Evolutionary conservation across 2,888 invertebrate species (phyloP).

Genomic region (Fabriciana adippe): DNA sequence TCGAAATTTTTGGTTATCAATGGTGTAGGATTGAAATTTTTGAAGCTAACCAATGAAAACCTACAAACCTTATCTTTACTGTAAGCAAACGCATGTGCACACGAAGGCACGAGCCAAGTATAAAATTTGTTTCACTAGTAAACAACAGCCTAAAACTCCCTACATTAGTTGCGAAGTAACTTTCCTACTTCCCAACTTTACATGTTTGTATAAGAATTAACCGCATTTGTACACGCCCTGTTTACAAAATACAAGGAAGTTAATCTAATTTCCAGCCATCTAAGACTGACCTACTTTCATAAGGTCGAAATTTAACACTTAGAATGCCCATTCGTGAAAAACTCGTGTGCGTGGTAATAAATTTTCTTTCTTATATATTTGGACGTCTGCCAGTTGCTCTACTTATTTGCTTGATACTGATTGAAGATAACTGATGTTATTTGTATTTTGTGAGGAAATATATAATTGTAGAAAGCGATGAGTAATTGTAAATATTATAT

Average conservation of each 20-base stretch:
- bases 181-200: slow-evolving; percentile 8
- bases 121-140: background rate
- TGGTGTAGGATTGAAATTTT: no score
- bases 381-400: slow-evolving; percentile 39
- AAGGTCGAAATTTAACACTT: slow-evolving; percentile 27
- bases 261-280: slow-evolving; percentile 32
- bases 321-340: slow-evolving; percentile 26
- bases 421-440: slow-evolving; percentile 28
- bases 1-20: no score
- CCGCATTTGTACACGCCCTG: slow-evolving; percentile 22
- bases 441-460: slow-evolving; percentile 12
- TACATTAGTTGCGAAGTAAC: slow-evolving; percentile 1
- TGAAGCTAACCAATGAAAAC: no score
- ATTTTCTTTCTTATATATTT: slow-evolving; percentile 38
- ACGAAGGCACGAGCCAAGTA: background rate
- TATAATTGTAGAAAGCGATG: slow-evolving; percentile 2
- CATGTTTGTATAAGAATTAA: slow-evolving; percentile 25
- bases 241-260: slow-evolving; percentile 25
- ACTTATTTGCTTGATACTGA: slow-evolving; percentile 35
- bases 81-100: no score
- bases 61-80: no score
- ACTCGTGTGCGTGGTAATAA: slow-evolving; percentile 30
- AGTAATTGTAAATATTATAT: background rate
- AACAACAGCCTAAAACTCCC: slow-evolving; percentile 1
- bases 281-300: slow-evolving; percentile 34